Evolutionary conservation across 2,797 vertebrate species (phyloP).

Genomic region (Coendou prehensilis): DNA sequence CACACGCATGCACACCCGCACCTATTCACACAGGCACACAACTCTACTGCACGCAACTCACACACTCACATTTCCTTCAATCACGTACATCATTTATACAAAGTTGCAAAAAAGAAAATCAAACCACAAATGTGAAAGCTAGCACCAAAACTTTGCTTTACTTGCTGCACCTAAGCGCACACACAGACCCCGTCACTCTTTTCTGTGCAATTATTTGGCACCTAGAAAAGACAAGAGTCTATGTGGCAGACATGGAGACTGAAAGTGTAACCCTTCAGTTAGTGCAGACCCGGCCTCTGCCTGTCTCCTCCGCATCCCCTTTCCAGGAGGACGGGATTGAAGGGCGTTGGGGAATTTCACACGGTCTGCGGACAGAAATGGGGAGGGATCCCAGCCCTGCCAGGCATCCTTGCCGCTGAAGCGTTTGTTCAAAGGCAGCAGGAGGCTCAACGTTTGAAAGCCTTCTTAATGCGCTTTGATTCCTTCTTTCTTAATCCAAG

Average conservation of each 20-base stretch:
- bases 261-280: rapidly evolving
- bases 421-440: not conserved
- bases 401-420: not conserved
- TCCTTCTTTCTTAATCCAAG: not conserved
- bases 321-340: not conserved
- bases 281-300: not conserved
- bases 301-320: not conserved
- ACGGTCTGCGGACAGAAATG: not conserved
- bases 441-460: not conserved
- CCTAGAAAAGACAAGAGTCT: rapidly evolving
- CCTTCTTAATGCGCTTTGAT: not conserved
- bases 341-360: constrained; percentile 5
- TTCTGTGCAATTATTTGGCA: rapidly evolving
- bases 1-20: not conserved
- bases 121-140: no score
- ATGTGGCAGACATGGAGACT: rapidly evolving
- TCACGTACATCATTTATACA: not conserved
- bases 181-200: rapidly evolving
- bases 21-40: not conserved
- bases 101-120: not conserved
- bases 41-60: not conserved
- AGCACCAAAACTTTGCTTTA: not conserved
- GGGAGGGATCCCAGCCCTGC: not conserved
- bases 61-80: not conserved
- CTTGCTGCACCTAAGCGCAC: rapidly evolving